Conservation (phyloP, 2,888 invertebrate species). For the Folsomia candida region DNA sequence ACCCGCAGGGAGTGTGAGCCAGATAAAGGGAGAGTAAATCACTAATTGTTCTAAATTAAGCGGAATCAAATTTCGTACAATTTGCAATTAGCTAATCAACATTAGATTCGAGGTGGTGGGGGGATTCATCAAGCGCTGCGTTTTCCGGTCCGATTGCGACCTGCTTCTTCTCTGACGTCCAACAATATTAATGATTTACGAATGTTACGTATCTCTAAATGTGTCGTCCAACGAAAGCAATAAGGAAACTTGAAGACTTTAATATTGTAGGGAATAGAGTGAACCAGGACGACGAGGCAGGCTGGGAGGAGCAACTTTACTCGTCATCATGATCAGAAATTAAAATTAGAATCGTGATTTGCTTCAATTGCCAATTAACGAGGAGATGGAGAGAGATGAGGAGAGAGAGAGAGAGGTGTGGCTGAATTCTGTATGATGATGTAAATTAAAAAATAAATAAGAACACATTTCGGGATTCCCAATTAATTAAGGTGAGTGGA, state of each 20-base stretch:
- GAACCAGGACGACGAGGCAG: too few relatives aligned
- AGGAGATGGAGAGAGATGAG: not conserved
- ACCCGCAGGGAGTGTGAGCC: not conserved
- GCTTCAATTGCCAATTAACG: conserved; percentile 12
- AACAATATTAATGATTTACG: too few relatives aligned
- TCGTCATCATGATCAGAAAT: too few relatives aligned
- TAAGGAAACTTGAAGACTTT: too few relatives aligned
- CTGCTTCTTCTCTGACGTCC: too few relatives aligned
- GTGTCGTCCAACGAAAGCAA: too few relatives aligned
- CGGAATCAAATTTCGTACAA: conserved; percentile 33
- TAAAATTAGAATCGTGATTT: conserved; percentile 16
- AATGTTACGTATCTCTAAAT: too few relatives aligned
- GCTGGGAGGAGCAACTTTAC: too few relatives aligned
- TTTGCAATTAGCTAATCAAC: conserved; percentile 39
- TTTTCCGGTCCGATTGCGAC: too few relatives aligned
- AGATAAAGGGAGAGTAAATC: conserved; percentile 14
- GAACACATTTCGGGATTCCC: not conserved
- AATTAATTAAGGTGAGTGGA: not conserved
- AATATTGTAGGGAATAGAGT: too few relatives aligned
- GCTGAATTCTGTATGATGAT: not conserved
- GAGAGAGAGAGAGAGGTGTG: not conserved
- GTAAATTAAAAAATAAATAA: too few relatives aligned
- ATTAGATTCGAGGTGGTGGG: conserved; percentile 10
- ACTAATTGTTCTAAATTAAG: conserved; percentile 40
- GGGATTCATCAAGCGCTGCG: too few relatives aligned